A percentile compares a stretch with the other conserved stretches of the same genome.
Evolutionary conservation across 2,888 invertebrate species (phyloP).

Genomic region (Dendrolimus houi): DNA sequence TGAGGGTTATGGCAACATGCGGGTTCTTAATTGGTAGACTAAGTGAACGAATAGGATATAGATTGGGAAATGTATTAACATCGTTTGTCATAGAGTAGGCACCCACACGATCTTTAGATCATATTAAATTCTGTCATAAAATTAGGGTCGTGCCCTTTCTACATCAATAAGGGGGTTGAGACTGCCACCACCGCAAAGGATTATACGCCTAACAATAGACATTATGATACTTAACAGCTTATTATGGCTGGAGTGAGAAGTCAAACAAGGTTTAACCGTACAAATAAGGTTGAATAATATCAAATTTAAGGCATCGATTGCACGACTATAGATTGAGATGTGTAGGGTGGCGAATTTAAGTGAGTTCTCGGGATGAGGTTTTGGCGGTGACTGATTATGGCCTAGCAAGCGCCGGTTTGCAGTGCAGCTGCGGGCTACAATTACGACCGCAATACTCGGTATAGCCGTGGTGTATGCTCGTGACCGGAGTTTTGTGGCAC

Average conservation of each 20-base stretch:
- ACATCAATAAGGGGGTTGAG: constrained; percentile 34
- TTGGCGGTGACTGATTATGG: constrained; percentile 23
- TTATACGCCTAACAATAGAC: constrained; percentile 56
- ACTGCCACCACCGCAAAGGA: constrained; percentile 29
- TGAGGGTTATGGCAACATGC: constrained; percentile 45
- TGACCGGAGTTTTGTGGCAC: constrained; percentile 64
- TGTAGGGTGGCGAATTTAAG: too few relatives aligned
- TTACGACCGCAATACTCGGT: constrained; percentile 46
- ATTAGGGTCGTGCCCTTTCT: constrained; percentile 40
- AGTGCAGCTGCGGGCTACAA: constrained; percentile 62
- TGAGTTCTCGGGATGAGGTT: too few relatives aligned
- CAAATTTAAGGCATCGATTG: not conserved
- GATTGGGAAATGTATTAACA: too few relatives aligned
- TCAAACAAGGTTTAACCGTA: constrained; percentile 29
- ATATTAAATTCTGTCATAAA: constrained; percentile 13
- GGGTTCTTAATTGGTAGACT: constrained; percentile 56
- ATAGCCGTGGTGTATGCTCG: constrained; percentile 62
- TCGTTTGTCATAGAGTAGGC: too few relatives aligned
- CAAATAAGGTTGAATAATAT: not conserved
- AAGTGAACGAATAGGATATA: constrained; percentile 23
- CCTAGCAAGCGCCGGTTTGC: constrained; percentile 44
- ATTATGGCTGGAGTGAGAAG: constrained; percentile 51
- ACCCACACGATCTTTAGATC: not conserved
- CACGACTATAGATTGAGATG: too few relatives aligned
- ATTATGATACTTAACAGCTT: constrained; percentile 57